phyloP scores from a whole-genome alignment of 2,888 invertebrate species.

The Lampropteryx suffumata region DNA sequence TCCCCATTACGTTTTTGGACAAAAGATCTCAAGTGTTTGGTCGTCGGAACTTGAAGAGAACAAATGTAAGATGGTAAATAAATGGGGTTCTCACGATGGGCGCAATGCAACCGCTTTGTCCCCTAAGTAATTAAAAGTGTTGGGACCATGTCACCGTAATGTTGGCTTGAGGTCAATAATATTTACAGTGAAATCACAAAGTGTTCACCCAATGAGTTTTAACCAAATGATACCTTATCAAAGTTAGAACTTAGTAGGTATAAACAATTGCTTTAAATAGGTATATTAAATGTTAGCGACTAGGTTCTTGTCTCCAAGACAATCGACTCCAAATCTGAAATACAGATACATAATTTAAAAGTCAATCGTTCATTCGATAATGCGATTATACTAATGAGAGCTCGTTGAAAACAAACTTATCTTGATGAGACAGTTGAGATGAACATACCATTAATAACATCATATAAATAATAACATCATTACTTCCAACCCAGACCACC shows the following conservation, averaged over 20 bases:
- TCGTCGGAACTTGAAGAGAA: conserved; percentile 56
- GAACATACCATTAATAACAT: conserved; percentile 71
- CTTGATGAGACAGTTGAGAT: conserved; percentile 72
- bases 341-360: conserved; percentile 63
- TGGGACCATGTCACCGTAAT: conserved; percentile 21
- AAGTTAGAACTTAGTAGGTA: too few relatives aligned
- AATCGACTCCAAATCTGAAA: conserved; percentile 63
- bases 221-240: background rate
- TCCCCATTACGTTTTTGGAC: conserved; percentile 80
- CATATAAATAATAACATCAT: conserved; percentile 77
- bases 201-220: background rate
- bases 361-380: conserved; percentile 73
- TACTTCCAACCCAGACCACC: conserved; percentile 72
- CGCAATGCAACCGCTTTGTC: conserved; percentile 25
- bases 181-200: conserved; percentile 1
- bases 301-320: conserved; percentile 15
- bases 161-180: conserved; percentile 6
- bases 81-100: conserved; percentile 65
- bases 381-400: conserved; percentile 72
- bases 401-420: conserved; percentile 74
- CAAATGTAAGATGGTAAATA: conserved; percentile 71
- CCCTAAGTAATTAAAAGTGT: conserved; percentile 25
- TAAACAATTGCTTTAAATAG: background rate
- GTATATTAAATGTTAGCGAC: too few relatives aligned
- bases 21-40: conserved; percentile 79